Base-by-base conservation (phyloP, 2,113 vertebrate species). In the Hystrix cristata region DNA sequence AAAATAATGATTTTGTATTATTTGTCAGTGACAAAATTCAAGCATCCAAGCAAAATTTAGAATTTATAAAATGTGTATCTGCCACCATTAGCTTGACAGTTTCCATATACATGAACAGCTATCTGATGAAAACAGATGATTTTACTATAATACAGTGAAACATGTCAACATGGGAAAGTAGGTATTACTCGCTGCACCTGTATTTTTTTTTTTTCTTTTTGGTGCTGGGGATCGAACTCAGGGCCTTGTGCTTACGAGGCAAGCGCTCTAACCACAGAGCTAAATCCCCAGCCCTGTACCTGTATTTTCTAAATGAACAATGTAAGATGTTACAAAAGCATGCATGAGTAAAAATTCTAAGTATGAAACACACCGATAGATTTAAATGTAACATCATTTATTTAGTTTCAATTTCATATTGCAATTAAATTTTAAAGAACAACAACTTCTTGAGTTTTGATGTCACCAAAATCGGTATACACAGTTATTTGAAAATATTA, bases 41-140 rank as follows among this genome's bases (percentile, higher is more conserved):
- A 71, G 14, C 8, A 95, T 97, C 74, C n/a, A 67, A 90, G 38
- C 13, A 91, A 80, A 96, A 94, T 81, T 92, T 83, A 94, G 34
- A 84, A 76, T 48, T 92, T 92, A 79, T 43, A 85, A 79, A 81
- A 85, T 9, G 0, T 53, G 0, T 43, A 55, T 43, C 34, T 55
- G n/a, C 27, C 11, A 78, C 8, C 6, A 65, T 46, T 38, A 65
- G 10, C 48, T 78, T 71, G 18, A 60, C 9, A 57, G 60, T 7
- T 43, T 76, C 48, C 64, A 0, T 21, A 31, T 59, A 80, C 3
- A 10, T 15, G 34, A 25, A 31, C 21, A 59, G 0, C 34, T 65
- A 27, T 29, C 46, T 84, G 13, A 91, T 81, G 43, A 87, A 92
- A 53, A 27, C 15, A 81, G 27, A 11, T 18, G 29, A 64, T 67